These are phyloP conservation scores for Nomada hirtipes DNA, from an alignment of 2,888 invertebrate species.

Conservation along the genomic window DNA sequence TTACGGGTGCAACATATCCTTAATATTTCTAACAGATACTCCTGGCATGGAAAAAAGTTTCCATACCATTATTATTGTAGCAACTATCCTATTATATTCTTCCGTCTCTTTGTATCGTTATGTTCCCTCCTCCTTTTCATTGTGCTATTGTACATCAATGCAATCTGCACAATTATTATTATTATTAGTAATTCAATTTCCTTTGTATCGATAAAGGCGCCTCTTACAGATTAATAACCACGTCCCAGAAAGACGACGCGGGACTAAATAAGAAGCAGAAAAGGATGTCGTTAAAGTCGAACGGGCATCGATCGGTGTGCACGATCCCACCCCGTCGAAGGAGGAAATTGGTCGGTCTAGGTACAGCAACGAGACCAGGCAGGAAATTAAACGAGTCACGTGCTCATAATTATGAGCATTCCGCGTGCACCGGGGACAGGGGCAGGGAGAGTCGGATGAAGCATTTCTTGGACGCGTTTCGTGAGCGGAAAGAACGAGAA, in stretches of 20 bases:
- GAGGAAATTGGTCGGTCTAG: slow-evolving; percentile 77
- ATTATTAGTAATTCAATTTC: neutral
- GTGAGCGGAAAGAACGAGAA: slow-evolving; percentile 33
- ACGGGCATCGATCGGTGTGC: slow-evolving; percentile 50
- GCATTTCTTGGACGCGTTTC: slow-evolving; percentile 25
- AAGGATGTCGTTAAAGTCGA: slow-evolving; percentile 42
- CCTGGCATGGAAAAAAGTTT: neutral
- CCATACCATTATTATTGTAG: no score
- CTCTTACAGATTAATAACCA: slow-evolving; percentile 12
- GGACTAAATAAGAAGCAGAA: slow-evolving; percentile 24
- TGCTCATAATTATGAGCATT: slow-evolving; percentile 81
- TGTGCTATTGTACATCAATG: no score
- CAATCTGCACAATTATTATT: no score
- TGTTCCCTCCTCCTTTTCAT: no score
- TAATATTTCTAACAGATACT: no score
- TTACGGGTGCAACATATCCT: no score
- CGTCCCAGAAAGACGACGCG: slow-evolving; percentile 5
- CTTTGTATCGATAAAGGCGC: neutral
- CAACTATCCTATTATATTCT: no score
- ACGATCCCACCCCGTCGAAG: slow-evolving; percentile 43
- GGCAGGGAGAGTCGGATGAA: neutral
- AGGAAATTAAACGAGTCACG: slow-evolving; percentile 83
- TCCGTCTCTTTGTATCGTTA: no score
- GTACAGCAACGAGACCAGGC: slow-evolving; percentile 69
- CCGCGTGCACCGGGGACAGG: slow-evolving; percentile 47